Percentiles rank a stretch among this genome's conserved stretches.
These are phyloP conservation scores for Phymatocera aterrima DNA, from an alignment of 2,888 invertebrate species.

Conservation along the genomic window DNA sequence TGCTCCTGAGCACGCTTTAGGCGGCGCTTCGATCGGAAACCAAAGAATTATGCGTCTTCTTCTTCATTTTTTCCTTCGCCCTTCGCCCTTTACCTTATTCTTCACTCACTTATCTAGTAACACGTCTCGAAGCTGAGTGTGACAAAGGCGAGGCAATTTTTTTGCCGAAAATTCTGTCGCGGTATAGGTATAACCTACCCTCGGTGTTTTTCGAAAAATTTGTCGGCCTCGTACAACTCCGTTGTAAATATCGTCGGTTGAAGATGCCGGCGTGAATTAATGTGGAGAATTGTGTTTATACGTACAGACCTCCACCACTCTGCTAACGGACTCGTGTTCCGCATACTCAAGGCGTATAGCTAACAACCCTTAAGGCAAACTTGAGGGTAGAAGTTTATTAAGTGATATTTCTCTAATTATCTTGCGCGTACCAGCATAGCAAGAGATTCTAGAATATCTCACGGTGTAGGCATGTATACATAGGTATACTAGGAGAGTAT, in stretches of 20 bases:
- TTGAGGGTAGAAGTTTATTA: conserved; percentile 68
- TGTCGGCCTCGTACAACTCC: too few relatives aligned
- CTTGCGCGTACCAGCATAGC: conserved; percentile 52
- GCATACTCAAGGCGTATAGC: conserved; percentile 26
- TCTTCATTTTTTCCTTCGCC: not conserved
- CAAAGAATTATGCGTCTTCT: conserved; percentile 17
- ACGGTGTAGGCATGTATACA: too few relatives aligned
- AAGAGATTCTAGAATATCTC: not conserved
- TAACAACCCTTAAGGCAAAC: conserved; percentile 50
- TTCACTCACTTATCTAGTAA: not conserved
- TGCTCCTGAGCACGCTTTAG: conserved; percentile 25
- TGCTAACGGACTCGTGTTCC: conserved; percentile 51
- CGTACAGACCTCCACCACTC: conserved; percentile 5
- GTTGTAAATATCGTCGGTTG: not conserved
- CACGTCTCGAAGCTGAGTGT: not conserved
- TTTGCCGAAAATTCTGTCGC: too few relatives aligned
- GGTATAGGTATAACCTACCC: too few relatives aligned
- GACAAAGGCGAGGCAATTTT: too few relatives aligned
- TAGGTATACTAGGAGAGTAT: too few relatives aligned
- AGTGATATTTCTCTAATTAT: conserved; percentile 73
- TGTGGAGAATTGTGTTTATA: not conserved
- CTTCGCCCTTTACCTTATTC: not conserved
- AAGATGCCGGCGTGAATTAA: not conserved
- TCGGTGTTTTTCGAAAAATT: too few relatives aligned
- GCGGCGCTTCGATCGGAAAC: not conserved